Evolutionary conservation across 2,797 vertebrate species (phyloP), one percentile per base, ranked within the genome.

Genomic region (Pogonophryne albipinna): DNA sequence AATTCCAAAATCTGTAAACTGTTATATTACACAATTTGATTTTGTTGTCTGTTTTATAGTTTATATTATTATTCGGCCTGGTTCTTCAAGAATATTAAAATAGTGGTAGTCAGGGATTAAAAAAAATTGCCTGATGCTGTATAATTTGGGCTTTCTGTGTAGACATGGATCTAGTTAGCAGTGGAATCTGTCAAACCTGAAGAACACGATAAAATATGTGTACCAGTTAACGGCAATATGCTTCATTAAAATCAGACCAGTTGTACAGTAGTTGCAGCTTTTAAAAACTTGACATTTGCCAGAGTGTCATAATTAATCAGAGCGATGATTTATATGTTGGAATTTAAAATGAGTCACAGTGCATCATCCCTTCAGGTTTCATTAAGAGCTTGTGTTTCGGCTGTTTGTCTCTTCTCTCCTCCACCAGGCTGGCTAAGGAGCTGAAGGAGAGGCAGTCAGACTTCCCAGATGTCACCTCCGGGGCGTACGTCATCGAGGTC

Each of bases 401-500:
- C 15, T 49, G 17, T 19, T 57, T 38, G 57, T 53, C 31, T 62
- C 17, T 3, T 59, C 38, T 52, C 38, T 8, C 62, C 47, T 69
- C 11, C 51, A 0, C 42, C 91, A 94, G 93, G 47, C 70, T 92
- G 71, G 76, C 87, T 0, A 96, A 96, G 81, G 98, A 99, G 87
- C 94, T 98, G 84, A 98, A 97, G 93, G 96, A 96, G 67, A 93
- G 92, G 66, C 94, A 96, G 79, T 86, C 94, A 15, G 98, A 99
- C 92, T 98, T 99, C 85, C 97, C 98, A 4, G 97, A 99, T 27
- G 94, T 97, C 81, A 96, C 96, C 63, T 98, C 98, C 0, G 98
- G 98, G 49, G 97, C 97, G 0, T 99, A 97, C 10, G 96, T 99
- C 91, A 95, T 99, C 7, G 97, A 99, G 93, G 96, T 99, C 50